Base-by-base conservation (phyloP, 1,140 invertebrate genomes). In the Eubasilissa regina region DNA sequence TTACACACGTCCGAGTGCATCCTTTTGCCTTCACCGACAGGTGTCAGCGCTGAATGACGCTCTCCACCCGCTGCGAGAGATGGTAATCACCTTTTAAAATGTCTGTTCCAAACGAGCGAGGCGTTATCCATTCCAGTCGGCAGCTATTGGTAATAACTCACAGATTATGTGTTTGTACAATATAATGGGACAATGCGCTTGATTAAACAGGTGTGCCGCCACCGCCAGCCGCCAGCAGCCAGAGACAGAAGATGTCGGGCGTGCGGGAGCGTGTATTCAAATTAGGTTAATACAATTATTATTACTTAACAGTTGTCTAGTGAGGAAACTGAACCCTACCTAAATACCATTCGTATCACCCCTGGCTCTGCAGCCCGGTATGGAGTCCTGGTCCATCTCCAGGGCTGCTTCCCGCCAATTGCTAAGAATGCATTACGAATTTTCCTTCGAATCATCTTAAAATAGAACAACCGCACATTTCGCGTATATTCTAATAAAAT, bases 101-200 rank as follows among this genome's bases (percentile, higher is more conserved):
- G 51, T 55, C 15, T 53, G 17, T 15, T 73, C 35, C 68, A 53
- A 73, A 73, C 48, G 53, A 73, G 21, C 15, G n/a, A 7, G 15
- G 17, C n/a, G 68, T 73, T 13, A 25, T 73, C 25, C 21, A 12
- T 25, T 25, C 51, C 8, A 12, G 15, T 17, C 68, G 68, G 68
- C 68, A 15, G 47, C 68, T 73, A 47, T 73, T 55, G 68, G 21
- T 73, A 55, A n/a, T 53, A 43, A 73, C 45, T 70, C n/a, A 44
- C 66, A 17, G 66, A 73, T 73, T 25, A 35, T 73, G 51, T 51
- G 51, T 35, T 35, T 35, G 25, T 35, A 35, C 25, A 1, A 35
- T 1, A 1, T 70, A 25, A 48, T 10, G 17, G n/a, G 68, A n/a
- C 19, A 35, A n/a, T 53, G 25, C 68, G 53, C 21, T 53, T 73